Evolutionary conservation across 2,888 invertebrate genomes (phyloP), one percentile per base, ranked within the genome.

Genomic region (Biston betularia): DNA sequence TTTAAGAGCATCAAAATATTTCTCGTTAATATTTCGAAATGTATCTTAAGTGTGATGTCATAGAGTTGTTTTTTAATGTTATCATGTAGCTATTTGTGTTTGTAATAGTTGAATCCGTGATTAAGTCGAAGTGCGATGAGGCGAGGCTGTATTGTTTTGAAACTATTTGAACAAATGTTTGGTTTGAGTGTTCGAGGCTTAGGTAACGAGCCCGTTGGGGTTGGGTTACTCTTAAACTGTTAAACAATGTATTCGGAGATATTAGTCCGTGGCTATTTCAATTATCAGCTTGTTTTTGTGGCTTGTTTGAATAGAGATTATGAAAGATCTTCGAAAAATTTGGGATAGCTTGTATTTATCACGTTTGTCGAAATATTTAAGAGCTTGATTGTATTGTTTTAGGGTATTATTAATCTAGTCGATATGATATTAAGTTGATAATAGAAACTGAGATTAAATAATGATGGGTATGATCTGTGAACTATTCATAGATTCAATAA

Each of bases 71-170:
- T 73, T 73, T 71, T 50, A 59, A 56, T 45, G 45, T 57, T 61
- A 35, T 45, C 50, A 40, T 46, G 60, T 61, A 56, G 72, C 62
- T 84, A 77, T 82, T 82, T 81, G 78, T 74, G 71, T 78, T 74
- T 77, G 71, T 75, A 80, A 79, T 79, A 77, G 79, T 76, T 73
- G 80, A 78, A 81, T 78, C 79, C 76, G 76, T 82, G 82, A 86
- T 85, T 83, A 82, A 82, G 83, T 80, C 75, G 54, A 78, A 81
- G 75, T 75, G 74, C 72, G 76, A 75, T 73, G 70, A 70, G 76
- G 76, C 72, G 75, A 72, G 80, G 76, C 72, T 73, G 61, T 74
- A 76, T 79, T 69, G 72, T 80, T 80, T 77, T 73, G 75, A 75
- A 79, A 79, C 72, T 69, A 54, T 81, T 74, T 69, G 72, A 68